Evolutionary conservation across 1,140 invertebrate species (phyloP), one percentile per base, ranked within the genome.

Genomic region (Carposina sasakii): DNA sequence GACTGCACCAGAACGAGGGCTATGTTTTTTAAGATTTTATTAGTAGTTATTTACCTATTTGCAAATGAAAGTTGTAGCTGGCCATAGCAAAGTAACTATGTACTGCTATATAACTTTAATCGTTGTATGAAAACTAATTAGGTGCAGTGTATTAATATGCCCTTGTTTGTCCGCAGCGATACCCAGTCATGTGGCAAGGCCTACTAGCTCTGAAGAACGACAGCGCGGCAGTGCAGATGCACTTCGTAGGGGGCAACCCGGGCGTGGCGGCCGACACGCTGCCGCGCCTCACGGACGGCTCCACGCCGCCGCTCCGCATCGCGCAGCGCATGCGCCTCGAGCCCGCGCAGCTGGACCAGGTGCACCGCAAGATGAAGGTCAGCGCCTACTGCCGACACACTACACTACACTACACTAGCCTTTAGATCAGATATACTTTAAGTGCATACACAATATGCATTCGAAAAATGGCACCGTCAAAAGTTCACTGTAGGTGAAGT

Each of bases 161-260:
- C 15, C 1, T 26, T 28, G 24, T 12, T 54, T 21, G 10, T 45
- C 78, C 76, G 1, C 88, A 95, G 89, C 90, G 93, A 21, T 97
- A 97, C 82, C 95, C 95, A 1, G 92, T 98, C 20, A 95, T 98
- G 91, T 99, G 97, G 97, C 95, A 98, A 87, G 97, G 97, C 1
- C 78, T 96, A 24, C 77, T 99, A 56, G 96, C 95, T 0, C 85
- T 99, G 23, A 99, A 99, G 81, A 98, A 96, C 79, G 97, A 99
- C 78, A 94, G 94, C 63, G 96, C 96, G 2, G 94, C 94, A 16
- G 97, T 99, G 8, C 96, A 99, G 85, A 98, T 99, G 96, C 96
- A 98, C 81, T 97, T 96, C 83, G 95, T 99, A 21, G 95, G 94
- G 60, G 98, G 98, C 12, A 98, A 96, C 88, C 92, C 92, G 0